These are phyloP conservation scores for Apamea sordens DNA, from an alignment of 2,888 invertebrate genomes.

Conservation along the genomic window DNA sequence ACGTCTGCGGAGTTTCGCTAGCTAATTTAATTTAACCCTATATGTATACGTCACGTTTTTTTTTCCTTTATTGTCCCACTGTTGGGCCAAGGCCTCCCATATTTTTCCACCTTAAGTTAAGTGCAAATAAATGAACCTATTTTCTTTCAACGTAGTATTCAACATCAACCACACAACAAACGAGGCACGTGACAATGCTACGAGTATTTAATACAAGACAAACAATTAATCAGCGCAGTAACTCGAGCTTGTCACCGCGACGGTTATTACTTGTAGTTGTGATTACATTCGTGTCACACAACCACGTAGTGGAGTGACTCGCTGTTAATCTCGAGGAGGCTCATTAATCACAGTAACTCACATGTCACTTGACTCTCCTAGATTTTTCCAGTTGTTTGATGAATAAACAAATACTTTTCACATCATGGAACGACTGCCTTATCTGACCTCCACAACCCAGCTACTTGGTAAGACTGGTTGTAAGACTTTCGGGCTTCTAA, in stretches of 20 bases:
- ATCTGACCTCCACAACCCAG: no score
- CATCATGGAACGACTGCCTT: no score
- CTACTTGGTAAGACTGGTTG: no score
- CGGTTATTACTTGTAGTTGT: conserved; percentile 49
- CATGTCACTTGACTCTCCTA: neutral
- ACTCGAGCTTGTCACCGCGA: conserved; percentile 30
- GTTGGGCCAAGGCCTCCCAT: no score
- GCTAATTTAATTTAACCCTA: no score
- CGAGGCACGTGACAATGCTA: conserved; percentile 3
- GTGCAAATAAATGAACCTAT: neutral
- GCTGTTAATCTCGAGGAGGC: conserved; percentile 29
- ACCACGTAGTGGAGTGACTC: conserved; percentile 18
- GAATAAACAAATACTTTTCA: neutral
- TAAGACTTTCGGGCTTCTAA: no score
- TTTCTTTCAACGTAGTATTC: neutral
- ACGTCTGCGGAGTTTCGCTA: no score
- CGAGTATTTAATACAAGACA: conserved; percentile 20
- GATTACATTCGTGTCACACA: conserved; percentile 47
- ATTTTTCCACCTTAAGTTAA: neutral
- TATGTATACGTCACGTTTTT: no score
- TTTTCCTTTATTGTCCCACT: no score
- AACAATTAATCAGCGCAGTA: conserved; percentile 42
- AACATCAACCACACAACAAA: neutral
- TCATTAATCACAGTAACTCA: conserved; percentile 32
- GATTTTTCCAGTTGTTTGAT: neutral